phyloP scores from a whole-genome alignment of 1,140 invertebrate species.

The Nylanderia fulva region DNA sequence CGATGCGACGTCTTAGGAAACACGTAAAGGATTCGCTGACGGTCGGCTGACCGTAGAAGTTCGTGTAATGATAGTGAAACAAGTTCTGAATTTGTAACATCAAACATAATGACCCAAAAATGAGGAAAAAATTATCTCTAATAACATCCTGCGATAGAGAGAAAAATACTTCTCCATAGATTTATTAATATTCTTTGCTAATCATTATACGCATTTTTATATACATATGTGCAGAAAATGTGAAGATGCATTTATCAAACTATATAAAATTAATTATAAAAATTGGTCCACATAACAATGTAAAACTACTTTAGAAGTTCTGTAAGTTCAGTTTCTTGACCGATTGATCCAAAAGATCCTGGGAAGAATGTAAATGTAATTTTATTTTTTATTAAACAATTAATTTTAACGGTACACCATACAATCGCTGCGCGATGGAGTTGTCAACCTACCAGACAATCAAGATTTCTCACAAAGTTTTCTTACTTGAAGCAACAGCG shows the following conservation, averaged over 20 bases:
- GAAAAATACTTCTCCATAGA: neutral
- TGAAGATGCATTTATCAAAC: neutral
- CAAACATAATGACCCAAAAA: neutral
- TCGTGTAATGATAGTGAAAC: slow-evolving; percentile 14
- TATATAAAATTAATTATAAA: too few relatives aligned
- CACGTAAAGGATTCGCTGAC: neutral
- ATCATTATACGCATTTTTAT: neutral
- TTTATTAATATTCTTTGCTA: neutral
- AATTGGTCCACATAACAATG: neutral
- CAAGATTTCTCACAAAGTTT: slow-evolving; percentile 24
- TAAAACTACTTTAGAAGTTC: neutral
- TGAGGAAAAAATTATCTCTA: neutral
- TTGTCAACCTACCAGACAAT: slow-evolving; percentile 40
- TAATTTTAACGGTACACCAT: slow-evolving; percentile 38
- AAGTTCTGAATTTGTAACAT: slow-evolving; percentile 20
- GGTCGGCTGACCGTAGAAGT: neutral
- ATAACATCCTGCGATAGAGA: neutral
- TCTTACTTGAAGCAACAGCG: neutral
- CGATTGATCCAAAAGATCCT: neutral
- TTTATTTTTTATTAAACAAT: slow-evolving; percentile 10
- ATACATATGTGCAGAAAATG: neutral
- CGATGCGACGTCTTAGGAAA: neutral
- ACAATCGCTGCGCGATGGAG: neutral
- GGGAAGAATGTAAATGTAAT: neutral
- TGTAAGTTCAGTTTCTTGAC: neutral